Conservation (phyloP, 2,888 invertebrate species). For the Gibbula magus region DNA sequence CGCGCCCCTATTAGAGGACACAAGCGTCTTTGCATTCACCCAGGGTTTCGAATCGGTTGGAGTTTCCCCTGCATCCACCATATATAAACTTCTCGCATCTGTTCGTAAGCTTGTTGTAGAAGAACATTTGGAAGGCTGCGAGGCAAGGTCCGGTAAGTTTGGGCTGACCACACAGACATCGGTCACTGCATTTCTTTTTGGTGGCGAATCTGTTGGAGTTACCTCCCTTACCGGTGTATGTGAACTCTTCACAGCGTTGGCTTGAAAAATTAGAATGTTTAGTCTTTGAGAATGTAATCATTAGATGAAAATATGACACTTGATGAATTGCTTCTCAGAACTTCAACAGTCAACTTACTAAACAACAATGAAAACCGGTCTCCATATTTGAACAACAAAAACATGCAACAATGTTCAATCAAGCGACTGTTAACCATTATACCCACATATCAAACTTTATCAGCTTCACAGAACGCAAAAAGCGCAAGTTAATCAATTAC, state of each 20-base stretch:
- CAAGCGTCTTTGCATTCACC: neutral
- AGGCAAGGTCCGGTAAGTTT: neutral
- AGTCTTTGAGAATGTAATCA: too few relatives aligned
- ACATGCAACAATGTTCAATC: too few relatives aligned
- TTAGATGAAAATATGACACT: too few relatives aligned
- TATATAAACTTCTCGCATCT: neutral
- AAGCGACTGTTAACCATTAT: too few relatives aligned
- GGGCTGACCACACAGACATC: neutral
- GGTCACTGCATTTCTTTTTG: neutral
- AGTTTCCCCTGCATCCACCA: neutral
- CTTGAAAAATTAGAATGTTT: neutral
- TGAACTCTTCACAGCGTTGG: neutral
- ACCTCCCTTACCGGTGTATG: neutral
- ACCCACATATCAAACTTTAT: too few relatives aligned
- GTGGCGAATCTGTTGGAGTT: neutral
- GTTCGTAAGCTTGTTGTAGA: neutral
- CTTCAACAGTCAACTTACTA: too few relatives aligned
- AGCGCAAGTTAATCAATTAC: too few relatives aligned
- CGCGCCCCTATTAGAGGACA: too few relatives aligned
- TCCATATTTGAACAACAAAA: too few relatives aligned
- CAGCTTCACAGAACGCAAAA: too few relatives aligned
- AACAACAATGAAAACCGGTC: too few relatives aligned
- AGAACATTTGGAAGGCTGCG: neutral
- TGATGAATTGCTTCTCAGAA: too few relatives aligned
- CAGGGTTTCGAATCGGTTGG: neutral